Conservation (phyloP, 2,797 vertebrate species). For the Aythya fuligula region DNA sequence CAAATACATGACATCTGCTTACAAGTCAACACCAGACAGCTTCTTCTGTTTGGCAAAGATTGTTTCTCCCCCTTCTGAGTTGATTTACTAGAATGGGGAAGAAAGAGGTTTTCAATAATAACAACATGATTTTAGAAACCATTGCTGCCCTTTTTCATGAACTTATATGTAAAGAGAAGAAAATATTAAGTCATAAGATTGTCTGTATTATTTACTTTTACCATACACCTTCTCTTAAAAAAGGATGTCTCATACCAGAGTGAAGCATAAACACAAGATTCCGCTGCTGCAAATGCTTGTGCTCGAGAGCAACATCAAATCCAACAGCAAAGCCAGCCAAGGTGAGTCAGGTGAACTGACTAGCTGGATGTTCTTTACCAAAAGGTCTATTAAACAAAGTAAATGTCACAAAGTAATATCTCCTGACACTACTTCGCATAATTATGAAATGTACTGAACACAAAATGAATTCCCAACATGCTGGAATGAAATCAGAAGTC, state of each 20-base stretch:
- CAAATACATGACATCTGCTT: neutral
- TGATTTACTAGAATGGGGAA: neutral
- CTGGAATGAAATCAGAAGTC: neutral
- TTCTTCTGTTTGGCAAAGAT: neutral
- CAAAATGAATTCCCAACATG: neutral
- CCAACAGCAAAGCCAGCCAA: neutral
- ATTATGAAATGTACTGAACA: neutral
- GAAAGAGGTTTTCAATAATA: neutral
- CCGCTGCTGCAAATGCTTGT: neutral
- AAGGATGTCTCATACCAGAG: neutral
- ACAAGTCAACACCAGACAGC: neutral
- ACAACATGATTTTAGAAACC: neutral
- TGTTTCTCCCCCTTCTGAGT: neutral
- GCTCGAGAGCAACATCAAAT: neutral
- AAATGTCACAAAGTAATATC: neutral
- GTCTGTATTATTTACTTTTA: neutral
- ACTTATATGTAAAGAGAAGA: neutral
- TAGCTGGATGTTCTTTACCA: neutral
- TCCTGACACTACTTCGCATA: neutral
- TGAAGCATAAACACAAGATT: neutral
- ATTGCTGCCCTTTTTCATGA: neutral
- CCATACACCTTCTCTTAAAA: accelerated
- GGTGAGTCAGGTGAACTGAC: neutral
- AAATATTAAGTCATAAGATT: neutral
- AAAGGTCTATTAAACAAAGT: neutral